Evolutionary conservation across 2,797 vertebrate genomes (phyloP), one percentile per base, ranked within the genome.

Genomic region (Arnoldichthys spilopterus): DNA sequence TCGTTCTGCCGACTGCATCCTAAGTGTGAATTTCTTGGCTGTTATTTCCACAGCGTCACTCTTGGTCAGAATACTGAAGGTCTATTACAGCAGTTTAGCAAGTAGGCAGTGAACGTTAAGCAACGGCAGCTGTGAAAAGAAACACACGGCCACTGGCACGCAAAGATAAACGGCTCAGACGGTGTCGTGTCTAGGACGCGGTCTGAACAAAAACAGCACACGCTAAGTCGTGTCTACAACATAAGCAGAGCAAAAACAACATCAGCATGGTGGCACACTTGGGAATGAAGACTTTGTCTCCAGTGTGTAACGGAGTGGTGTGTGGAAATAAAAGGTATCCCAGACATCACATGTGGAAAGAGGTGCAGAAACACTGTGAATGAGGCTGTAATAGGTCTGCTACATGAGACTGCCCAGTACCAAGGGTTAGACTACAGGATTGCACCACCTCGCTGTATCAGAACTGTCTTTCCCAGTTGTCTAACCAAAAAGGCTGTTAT

Each of bases 1-100:
- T 83, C 88, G 87, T 91, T 89, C 88, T 78, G 73, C 85, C 79
- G 73, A 77, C 75, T 68, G 54, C 34, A 54, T 80, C 83, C 86
- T 59, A 67, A 83, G 86, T 83, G 78, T 69, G 77, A 86, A 81
- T 79, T 86, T 84, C 56, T 59, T 72, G 72, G 58, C 76, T 74
- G 74, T 22, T 80, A 78, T 75, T 78, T 54, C 51, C 22, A 69
- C 73, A 70, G 20, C 6, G 63, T 77, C 80, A 83, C 75, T 71
- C 72, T 83, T 1, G 3, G n/a, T 75, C 30, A 71, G 49, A 51
- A 76, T 84, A 88, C 83, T 86, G 78, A 85, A 87, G 53, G 73
- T 77, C 18, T 67, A 67, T 88, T 88, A 12, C 11, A 70, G 62
- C n/a, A 68, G 58, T 7, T 63, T 63, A 63, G 32, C 62, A 16